Base-by-base conservation (phyloP, 2,113 vertebrate genomes). In the crab-eating macaque (Macaca fascicularis) region DNA sequence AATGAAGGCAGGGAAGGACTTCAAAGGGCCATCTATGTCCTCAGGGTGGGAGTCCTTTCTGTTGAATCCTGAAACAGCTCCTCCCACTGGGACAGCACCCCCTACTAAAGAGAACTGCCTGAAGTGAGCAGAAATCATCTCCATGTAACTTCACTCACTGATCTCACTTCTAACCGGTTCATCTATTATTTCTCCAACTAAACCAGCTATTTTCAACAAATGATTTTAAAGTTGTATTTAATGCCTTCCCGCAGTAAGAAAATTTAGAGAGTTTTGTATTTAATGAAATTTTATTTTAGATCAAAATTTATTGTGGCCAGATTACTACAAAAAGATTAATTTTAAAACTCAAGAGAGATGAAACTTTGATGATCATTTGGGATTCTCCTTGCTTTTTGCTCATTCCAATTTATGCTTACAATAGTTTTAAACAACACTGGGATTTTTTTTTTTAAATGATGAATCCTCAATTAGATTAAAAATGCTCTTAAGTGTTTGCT, bases 251-350 rank as follows among this genome's bases (percentile, higher is more conserved):
- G 72, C 27, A 90, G 52, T 75, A 94, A 93, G 88, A 55, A 1
- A 96, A 87, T 72, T 87, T 61, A 88, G 30, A 32, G 35, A 75
- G 88, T 64, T 97, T 78, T 69, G 8, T 69, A 95, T 72, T 96
- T 78, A 89, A 93, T 8, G 80, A 25, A 38, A 97, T 93, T 94
- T 92, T 90, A 95, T 72, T 90, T 95, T 75, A 90, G 76, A 70
- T 48, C 23, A 91, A 83, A 95, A 95, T 90, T 87, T 84, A 69
- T 16, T 45, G 5, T 89, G 88, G 43, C 23, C 22, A 82, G 74
- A 95, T 92, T 80, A 89, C 75, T 70, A 64, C 17, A 90, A 61
- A 88, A 96, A 59, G 19, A 72, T 89, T 79, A 38, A 92, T 76
- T 86, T 89, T 79, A 70, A 97, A 94, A 93, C 78, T 97, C 30